A percentile compares a stretch with the other conserved stretches of the same genome.
Evolutionary conservation across 2,888 invertebrate species (phyloP).

Genomic region (Phragmatobia fuliginosa): DNA sequence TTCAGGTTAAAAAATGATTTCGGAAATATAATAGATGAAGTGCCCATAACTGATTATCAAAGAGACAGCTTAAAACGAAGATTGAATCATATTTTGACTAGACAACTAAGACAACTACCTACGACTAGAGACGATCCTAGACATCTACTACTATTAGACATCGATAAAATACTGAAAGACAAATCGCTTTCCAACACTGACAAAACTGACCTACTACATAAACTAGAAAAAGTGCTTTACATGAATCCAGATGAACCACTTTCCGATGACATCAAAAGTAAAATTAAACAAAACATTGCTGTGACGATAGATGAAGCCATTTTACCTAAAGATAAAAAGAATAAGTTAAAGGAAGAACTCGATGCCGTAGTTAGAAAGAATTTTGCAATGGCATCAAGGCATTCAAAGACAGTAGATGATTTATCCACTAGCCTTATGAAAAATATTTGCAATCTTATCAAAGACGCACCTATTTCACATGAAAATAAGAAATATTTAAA

Average conservation of each 20-base stretch:
- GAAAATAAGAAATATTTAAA: conserved; percentile 16
- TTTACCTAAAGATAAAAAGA: conserved; percentile 13
- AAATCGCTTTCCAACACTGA: conserved; percentile 5
- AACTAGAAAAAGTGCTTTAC: conserved; percentile 2
- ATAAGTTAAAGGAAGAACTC: conserved; percentile 15
- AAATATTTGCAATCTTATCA: conserved; percentile 5
- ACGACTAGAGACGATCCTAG: not conserved
- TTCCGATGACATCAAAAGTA: not conserved
- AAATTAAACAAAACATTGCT: conserved; percentile 11
- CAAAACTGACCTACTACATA: conserved; percentile 14
- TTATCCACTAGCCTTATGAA: not conserved
- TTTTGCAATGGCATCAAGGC: not conserved
- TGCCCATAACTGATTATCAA: conserved; percentile 31
- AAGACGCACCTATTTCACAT: conserved; percentile 13
- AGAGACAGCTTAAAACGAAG: conserved; percentile 32
- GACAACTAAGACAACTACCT: conserved; percentile 5
- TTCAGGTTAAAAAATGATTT: conserved; percentile 30
- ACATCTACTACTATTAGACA: not conserved
- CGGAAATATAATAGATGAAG: conserved; percentile 34
- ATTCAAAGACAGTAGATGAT: conserved; percentile 1
- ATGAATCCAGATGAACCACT: conserved; percentile 5
- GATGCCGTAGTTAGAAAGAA: conserved; percentile 1
- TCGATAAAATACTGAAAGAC: conserved; percentile 14
- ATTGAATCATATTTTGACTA: conserved; percentile 23
- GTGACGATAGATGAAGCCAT: conserved; percentile 5